Conservation (phyloP, 2,113 vertebrate species). For the Indri indri region DNA sequence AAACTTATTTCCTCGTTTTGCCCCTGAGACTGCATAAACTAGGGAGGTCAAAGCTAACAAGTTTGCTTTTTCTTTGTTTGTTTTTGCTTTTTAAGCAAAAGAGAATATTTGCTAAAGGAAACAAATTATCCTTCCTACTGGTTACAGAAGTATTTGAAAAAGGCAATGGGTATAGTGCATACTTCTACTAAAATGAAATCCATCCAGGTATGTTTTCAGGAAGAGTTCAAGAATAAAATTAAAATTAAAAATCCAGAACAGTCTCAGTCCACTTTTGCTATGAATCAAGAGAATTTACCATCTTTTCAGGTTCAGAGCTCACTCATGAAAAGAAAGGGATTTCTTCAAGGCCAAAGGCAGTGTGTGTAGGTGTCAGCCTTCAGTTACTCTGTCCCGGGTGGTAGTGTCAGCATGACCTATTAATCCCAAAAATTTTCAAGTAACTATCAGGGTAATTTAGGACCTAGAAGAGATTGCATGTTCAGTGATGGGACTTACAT, state of each 20-base stretch:
- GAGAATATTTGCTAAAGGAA: background rate
- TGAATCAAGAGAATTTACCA: background rate
- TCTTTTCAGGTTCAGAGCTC: background rate
- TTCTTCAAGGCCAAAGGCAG: background rate
- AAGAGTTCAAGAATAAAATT: background rate
- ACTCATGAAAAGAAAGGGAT: background rate
- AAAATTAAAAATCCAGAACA: background rate
- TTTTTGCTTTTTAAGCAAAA: slow-evolving; percentile 26
- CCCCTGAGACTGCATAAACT: background rate
- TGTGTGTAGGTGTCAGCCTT: background rate
- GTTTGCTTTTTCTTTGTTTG: background rate
- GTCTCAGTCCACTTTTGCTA: background rate
- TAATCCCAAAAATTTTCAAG: background rate
- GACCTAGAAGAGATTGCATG: background rate
- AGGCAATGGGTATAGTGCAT: background rate
- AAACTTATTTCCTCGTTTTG: background rate
- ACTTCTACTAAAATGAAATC: background rate
- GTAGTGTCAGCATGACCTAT: background rate
- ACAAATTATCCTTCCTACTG: background rate
- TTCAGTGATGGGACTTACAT: slow-evolving; percentile 73
- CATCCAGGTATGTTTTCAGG: background rate
- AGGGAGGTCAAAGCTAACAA: background rate
- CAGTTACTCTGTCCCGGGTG: background rate
- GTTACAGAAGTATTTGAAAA: background rate
- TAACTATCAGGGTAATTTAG: background rate